phyloP scores from a whole-genome alignment of 2,113 vertebrate species.

The Stercorarius parasiticus region DNA sequence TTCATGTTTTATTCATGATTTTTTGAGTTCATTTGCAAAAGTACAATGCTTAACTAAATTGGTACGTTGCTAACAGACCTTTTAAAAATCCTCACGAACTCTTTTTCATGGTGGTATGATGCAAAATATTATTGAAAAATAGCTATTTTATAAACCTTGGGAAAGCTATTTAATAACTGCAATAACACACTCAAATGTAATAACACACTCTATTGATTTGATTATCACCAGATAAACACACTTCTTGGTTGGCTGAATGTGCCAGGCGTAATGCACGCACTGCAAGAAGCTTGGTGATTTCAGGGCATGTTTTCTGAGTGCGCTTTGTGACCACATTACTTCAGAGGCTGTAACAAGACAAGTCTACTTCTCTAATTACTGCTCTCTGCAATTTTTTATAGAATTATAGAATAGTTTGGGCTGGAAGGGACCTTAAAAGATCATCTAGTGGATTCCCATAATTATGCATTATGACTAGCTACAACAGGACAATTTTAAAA shows the following conservation, averaged over 20 bases:
- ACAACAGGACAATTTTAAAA: not conserved
- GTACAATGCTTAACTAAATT: slow-evolving; percentile 54
- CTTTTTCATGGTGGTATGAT: not conserved
- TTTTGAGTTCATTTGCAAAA: slow-evolving; percentile 38
- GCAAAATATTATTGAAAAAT: slow-evolving; percentile 36
- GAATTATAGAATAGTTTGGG: not conserved
- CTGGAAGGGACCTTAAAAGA: not conserved
- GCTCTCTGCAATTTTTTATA: not conserved
- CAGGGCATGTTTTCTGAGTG: not conserved
- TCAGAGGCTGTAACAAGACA: not conserved
- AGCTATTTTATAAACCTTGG: slow-evolving; percentile 11
- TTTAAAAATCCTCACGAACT: slow-evolving; percentile 37
- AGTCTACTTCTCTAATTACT: not conserved
- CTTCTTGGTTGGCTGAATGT: not conserved
- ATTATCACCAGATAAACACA: slow-evolving; percentile 47
- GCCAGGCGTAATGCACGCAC: not conserved
- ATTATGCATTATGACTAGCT: not conserved
- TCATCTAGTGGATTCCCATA: not conserved
- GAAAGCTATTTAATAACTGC: slow-evolving; percentile 47
- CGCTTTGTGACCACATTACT: not conserved
- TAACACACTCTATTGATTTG: slow-evolving; percentile 41
- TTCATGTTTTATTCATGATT: slow-evolving; percentile 66
- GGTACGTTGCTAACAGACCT: slow-evolving; percentile 41
- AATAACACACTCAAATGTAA: slow-evolving; percentile 24
- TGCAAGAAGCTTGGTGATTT: not conserved